Evolutionary conservation across 2,888 invertebrate genomes (phyloP), one percentile per base, ranked within the genome.

Genomic region (Litoditis marina): DNA sequence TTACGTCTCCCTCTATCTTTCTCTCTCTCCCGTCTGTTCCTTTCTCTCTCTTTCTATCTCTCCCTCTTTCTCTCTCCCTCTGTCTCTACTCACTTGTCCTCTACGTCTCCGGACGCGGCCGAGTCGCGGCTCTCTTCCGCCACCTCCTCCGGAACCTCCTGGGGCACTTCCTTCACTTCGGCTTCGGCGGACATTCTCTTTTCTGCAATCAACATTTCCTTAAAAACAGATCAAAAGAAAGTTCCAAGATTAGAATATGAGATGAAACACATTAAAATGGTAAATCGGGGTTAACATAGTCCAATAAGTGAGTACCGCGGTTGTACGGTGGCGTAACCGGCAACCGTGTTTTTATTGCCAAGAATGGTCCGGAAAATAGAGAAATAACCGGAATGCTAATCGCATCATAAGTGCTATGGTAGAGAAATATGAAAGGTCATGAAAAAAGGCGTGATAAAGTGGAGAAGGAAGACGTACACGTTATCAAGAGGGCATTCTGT

Each of bases 91-190:
- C 42, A 2, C 16, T 19, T n/a, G n/a, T n/a, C n/a, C n/a, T n/a
- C n/a, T n/a, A 42, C 60, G 28, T 60, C 49, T 31, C 55, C 50
- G 25, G 61, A 61, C 19, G 30, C 54, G 55, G 49, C 47, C 16
- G 54, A 54, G 54, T 61, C 61, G 34, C 61, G 61, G 54, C 61
- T 61, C 28, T 61, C 61, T 39, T 61, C 61, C 25, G 62, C 56
- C n/a, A 44, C 39, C 39, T 56, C 62, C 22, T 56, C 62, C 6
- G 56, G 30, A 36, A 57, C 62, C 28, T 54, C 51, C 55, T 54
- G 54, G 34, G 46, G 44, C 36, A 60, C 60, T 60, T 60, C 52
- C 51, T 52, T 53, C 52, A 44, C 44, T 30, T 25, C 53, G 28
- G 51, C 60, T 50, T 59, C 59, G 34, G 60, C 60, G 32, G 61